phyloP scores from a whole-genome alignment of 37 sponge, comb jelly and placozoan species.

The Chondrilla cf. caribensis region DNA sequence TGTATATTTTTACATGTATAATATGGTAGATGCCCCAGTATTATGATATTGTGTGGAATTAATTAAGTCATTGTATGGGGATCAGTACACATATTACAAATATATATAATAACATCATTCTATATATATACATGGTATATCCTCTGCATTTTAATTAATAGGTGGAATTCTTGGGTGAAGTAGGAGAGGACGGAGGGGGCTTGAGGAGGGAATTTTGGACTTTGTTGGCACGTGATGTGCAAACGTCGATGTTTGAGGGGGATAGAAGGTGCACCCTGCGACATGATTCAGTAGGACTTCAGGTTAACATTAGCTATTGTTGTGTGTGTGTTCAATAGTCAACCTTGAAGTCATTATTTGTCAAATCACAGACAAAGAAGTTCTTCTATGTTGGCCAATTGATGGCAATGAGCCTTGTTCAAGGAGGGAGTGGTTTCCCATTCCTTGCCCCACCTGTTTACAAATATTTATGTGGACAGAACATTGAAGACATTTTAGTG shows the following conservation, averaged over 20 bases:
- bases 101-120: background rate
- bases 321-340: background rate
- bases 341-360: background rate
- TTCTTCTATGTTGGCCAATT: conserved; percentile 30
- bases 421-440: conserved; percentile 28
- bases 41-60: too few species aligned
- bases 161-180: conserved; percentile 17
- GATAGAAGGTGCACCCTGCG: background rate
- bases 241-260: background rate
- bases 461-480: conserved; percentile 24
- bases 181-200: conserved; percentile 18
- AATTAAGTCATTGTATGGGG: too few species aligned
- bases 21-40: too few species aligned
- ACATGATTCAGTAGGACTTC: conserved; percentile 16
- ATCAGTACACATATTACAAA: background rate
- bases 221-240: background rate
- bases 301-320: background rate
- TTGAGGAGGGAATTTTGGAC: conserved; percentile 16
- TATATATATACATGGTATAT: background rate
- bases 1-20: background rate
- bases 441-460: conserved; percentile 22
- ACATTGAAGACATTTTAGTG: background rate
- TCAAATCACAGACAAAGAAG: conserved; percentile 5
- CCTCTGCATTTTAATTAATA: background rate
- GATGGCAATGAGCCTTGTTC: conserved; percentile 22